These are phyloP conservation scores for Corythaixoides concolor DNA, from an alignment of 2,113 vertebrate genomes.

Conservation along the genomic window DNA sequence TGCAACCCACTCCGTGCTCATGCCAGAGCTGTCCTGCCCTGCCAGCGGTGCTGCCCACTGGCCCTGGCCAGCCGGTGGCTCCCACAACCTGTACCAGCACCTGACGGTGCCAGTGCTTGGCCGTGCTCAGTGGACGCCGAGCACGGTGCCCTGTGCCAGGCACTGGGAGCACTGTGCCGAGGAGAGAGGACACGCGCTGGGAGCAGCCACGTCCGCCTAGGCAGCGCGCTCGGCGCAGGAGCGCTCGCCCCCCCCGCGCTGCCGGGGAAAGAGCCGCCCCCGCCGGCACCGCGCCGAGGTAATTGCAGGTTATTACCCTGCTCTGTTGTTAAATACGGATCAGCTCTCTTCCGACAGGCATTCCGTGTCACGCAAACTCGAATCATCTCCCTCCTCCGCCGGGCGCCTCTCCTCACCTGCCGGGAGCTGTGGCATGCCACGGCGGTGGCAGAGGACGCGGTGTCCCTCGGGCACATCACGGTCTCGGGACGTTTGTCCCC, in stretches of 20 bases:
- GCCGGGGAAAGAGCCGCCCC: not conserved
- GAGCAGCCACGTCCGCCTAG: not conserved
- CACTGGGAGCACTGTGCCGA: rapidly evolving
- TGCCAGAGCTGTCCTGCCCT: not conserved
- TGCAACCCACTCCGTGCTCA: rapidly evolving
- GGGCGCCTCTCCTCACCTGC: not conserved
- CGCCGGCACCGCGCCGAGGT: not conserved
- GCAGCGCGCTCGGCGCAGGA: not conserved
- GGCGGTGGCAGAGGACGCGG: rapidly evolving
- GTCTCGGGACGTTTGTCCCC: not conserved
- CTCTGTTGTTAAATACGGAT: conserved; percentile 26
- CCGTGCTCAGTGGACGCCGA: rapidly evolving
- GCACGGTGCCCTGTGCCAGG: not conserved
- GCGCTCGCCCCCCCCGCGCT: not conserved
- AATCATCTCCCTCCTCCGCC: not conserved
- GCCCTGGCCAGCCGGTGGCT: not conserved
- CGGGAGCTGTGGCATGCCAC: rapidly evolving
- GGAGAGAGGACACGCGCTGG: not conserved
- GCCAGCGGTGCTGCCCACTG: rapidly evolving
- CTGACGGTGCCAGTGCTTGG: rapidly evolving
- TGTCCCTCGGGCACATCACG: not conserved
- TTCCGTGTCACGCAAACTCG: not conserved
- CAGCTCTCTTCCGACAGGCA: not conserved
- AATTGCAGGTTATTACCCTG: not conserved
- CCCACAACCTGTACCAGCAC: not conserved